Conservation (phyloP, 2,888 invertebrate genomes). For the Physocephala rufipes region DNA sequence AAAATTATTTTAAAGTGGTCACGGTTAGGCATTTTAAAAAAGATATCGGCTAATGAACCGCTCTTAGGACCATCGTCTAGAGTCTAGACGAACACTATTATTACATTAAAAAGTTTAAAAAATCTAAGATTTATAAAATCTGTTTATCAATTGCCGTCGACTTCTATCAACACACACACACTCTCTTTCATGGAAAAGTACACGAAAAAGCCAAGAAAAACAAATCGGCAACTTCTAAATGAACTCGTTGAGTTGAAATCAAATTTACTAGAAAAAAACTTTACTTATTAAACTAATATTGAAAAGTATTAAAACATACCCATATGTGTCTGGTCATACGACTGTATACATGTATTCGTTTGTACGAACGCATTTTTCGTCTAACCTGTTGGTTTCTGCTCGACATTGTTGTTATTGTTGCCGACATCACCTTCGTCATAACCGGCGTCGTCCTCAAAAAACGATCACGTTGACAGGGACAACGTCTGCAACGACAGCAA, state of each 20-base stretch:
- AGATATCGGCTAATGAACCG: constrained; percentile 3
- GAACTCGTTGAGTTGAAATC: neutral
- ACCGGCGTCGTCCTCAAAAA: neutral
- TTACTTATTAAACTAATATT: no score
- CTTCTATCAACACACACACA: no score
- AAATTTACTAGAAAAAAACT: constrained; percentile 3
- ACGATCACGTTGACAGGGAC: neutral
- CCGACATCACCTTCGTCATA: neutral
- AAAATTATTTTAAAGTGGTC: no score
- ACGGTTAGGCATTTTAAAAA: no score
- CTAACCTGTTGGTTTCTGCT: neutral
- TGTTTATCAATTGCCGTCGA: no score
- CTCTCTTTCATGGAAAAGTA: no score
- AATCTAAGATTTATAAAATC: no score
- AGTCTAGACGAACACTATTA: neutral
- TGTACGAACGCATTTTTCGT: constrained; percentile 1
- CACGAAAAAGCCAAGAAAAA: no score
- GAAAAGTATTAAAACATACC: neutral
- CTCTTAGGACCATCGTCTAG: constrained; percentile 2
- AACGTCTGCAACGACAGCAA: neutral
- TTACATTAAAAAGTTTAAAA: no score
- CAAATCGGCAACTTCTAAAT: no score
- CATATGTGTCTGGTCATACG: constrained; percentile 6
- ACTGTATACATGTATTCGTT: neutral
- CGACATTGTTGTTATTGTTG: neutral